These are phyloP conservation scores for Hirundo rustica DNA, from an alignment of 2,797 vertebrate genomes.

Conservation along the genomic window DNA sequence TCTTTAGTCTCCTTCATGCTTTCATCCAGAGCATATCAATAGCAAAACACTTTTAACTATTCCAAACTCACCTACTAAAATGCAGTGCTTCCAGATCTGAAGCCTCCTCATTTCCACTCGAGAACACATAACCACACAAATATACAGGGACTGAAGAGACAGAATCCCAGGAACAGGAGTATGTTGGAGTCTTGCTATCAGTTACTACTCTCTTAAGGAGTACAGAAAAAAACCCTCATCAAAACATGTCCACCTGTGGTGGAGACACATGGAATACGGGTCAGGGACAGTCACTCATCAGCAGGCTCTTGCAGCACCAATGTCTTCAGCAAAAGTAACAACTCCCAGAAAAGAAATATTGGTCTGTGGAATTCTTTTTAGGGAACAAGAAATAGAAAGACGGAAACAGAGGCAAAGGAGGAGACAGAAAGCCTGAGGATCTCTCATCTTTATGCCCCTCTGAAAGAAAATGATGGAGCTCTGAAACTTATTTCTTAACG, in stretches of 20 bases:
- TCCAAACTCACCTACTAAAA: background rate
- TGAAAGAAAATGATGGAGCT: background rate
- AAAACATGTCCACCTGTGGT: fast-evolving
- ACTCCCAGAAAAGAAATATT: background rate
- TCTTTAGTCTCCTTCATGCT: background rate
- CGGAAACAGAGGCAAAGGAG: background rate
- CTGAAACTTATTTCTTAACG: background rate
- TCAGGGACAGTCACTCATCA: background rate
- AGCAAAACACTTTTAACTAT: background rate
- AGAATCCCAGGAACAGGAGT: background rate
- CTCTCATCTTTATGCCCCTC: background rate
- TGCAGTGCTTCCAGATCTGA: background rate
- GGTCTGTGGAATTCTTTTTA: background rate
- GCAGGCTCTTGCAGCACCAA: background rate
- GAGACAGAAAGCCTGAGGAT: background rate
- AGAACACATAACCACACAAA: background rate
- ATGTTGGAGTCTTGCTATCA: background rate
- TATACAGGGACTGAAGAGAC: background rate
- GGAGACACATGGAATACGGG: background rate
- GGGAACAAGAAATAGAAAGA: background rate
- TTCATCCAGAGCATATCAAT: background rate
- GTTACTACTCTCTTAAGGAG: background rate
- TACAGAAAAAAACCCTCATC: background rate
- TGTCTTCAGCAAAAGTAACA: background rate
- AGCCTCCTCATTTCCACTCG: background rate